Percentiles rank a stretch among this genome's conserved stretches.
Conservation (phyloP, 2,888 invertebrate genomes). For the Spilarctia lutea region DNA sequence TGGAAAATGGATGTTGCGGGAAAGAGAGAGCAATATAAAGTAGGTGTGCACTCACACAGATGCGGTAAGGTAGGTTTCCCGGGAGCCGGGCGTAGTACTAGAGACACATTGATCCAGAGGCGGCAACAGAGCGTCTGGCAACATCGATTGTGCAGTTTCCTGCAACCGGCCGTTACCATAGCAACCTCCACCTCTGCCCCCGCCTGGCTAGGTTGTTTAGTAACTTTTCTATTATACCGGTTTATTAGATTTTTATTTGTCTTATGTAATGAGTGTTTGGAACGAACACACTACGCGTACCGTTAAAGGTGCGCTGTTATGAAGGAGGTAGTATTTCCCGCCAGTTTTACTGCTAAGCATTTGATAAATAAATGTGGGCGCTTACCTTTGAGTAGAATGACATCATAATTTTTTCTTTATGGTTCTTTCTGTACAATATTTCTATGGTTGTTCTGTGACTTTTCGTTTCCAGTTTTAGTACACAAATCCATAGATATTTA, state of each 20-base stretch:
- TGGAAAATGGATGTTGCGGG: slow-evolving; percentile 53
- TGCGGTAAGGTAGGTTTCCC: slow-evolving; percentile 73
- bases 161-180: slow-evolving; percentile 80
- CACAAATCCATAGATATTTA: neutral
- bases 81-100: slow-evolving; percentile 85
- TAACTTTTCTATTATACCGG: slow-evolving; percentile 66
- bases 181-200: slow-evolving; percentile 78
- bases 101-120: slow-evolving; percentile 86
- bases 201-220: slow-evolving; percentile 67
- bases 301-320: slow-evolving; percentile 25
- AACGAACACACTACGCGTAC: slow-evolving; percentile 32
- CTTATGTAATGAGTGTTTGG: slow-evolving; percentile 44
- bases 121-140: slow-evolving; percentile 78
- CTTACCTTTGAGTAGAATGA: slow-evolving; percentile 26
- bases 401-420: slow-evolving; percentile 26
- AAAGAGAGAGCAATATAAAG: slow-evolving; percentile 57
- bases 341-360: slow-evolving; percentile 34
- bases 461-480: neutral
- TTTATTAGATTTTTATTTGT: slow-evolving; percentile 69
- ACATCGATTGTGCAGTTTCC: slow-evolving; percentile 87
- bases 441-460: neutral
- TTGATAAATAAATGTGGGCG: slow-evolving; percentile 25
- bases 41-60: slow-evolving; percentile 61
- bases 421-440: neutral
- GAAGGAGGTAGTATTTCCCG: slow-evolving; percentile 35